A percentile compares a stretch with the other conserved stretches of the same genome.
These are phyloP conservation scores for Plagiodera versicolora DNA, from an alignment of 2,888 invertebrate species.

Conservation along the genomic window DNA sequence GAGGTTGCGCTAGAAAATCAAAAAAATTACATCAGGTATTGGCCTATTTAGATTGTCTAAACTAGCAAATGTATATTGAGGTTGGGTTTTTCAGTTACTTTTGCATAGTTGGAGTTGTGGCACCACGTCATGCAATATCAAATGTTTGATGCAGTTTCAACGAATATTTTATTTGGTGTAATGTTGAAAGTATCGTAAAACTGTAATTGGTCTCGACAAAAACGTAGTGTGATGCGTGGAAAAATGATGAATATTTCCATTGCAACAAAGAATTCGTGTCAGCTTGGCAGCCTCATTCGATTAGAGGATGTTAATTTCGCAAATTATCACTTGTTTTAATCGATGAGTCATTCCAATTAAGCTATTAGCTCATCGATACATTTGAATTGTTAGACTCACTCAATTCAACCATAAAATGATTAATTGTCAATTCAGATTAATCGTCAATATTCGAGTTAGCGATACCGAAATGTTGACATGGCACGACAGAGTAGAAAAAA, in stretches of 20 bases:
- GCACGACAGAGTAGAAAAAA: slow-evolving; percentile 13
- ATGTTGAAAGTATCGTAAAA: too few species aligned
- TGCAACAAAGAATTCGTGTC: slow-evolving; percentile 23
- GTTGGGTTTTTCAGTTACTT: too few species aligned
- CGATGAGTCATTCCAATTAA: slow-evolving; percentile 46
- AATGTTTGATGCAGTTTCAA: too few species aligned
- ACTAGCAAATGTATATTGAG: too few species aligned
- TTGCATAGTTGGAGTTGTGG: too few species aligned
- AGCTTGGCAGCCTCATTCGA: slow-evolving; percentile 29
- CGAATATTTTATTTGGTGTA: too few species aligned
- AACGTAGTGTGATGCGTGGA: neutral
- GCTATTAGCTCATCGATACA: slow-evolving; percentile 51
- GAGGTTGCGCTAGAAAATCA: neutral
- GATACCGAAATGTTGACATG: slow-evolving; percentile 24
- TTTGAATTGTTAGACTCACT: slow-evolving; percentile 47
- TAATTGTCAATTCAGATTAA: slow-evolving; percentile 34
- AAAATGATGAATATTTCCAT: neutral
- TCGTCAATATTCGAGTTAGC: slow-evolving; percentile 31
- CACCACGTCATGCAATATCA: too few species aligned
- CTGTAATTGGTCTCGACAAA: too few species aligned
- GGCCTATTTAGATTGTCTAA: too few species aligned
- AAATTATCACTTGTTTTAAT: slow-evolving; percentile 41
- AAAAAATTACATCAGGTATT: neutral
- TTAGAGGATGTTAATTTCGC: slow-evolving; percentile 36
- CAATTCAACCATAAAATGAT: slow-evolving; percentile 37